Evolutionary conservation across 2,888 invertebrate genomes (phyloP), one percentile per base, ranked within the genome.

Genomic region (Amaurobius ferox): DNA sequence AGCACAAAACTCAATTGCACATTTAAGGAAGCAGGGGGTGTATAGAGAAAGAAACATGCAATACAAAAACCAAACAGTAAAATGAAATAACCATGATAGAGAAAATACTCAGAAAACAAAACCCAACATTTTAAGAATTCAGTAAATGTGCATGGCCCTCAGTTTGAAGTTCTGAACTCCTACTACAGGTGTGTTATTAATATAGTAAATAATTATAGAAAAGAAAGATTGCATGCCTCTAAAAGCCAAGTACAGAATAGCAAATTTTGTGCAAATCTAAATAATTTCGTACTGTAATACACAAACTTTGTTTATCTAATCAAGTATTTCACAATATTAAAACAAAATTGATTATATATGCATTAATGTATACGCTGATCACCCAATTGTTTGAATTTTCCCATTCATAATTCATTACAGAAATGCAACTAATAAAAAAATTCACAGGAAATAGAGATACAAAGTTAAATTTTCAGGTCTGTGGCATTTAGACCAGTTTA

Each of bases 101-200:
- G 19, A n/a, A 35, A 32, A 66, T 66, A 66, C 32, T 32, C 32
- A 32, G 32, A 64, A 64, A 64, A 29, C 13, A 30, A 64, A 30
- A 64, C 28, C 28, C 28, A 64, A 64, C 13, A 64, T 16, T 64
- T 62, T n/a, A 66, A 66, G 5, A 13, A 66, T 30, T 32, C 9
- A 32, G n/a, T 16, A 66, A 23, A 19, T 77, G 83, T 85, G 83
- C 83, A 85, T 85, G 83, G 77, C 83, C 72, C 83, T 78, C 6
- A 73, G 71, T 35, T 62, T 73, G 61, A 62, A 71, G 66, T 61
- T 77, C 71, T 72, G 35, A 72, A 55, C 83, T 85, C 28, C 72
- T 72, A 29, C 77, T 70, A 78, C 77, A 85, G 83, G 83, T 85
- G 83, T 85, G 83, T 85, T 85, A 78, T 78, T 70, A 23, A 39